phyloP scores from a whole-genome alignment of 30 jellyfish, hydroid and myxozoan genomes.

The Pelagia noctiluca region DNA sequence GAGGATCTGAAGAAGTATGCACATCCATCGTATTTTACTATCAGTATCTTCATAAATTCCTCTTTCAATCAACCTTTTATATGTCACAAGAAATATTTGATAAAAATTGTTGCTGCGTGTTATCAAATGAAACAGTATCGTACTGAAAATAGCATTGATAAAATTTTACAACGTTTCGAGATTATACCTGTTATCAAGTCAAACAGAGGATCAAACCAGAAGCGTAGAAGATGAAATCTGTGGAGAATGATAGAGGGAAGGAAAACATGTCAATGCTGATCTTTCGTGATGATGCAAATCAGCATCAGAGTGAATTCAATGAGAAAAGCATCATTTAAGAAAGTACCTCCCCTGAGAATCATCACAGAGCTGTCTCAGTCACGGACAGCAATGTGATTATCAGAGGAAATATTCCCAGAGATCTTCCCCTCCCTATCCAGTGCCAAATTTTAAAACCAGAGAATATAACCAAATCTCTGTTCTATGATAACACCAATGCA shows the following conservation, averaged over 20 bases:
- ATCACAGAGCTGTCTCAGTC: background rate
- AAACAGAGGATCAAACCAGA: constrained; percentile 39
- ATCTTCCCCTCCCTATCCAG: too few species aligned
- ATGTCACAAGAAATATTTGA: background rate
- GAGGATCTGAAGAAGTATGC: constrained; percentile 80
- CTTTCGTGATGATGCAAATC: constrained; percentile 17
- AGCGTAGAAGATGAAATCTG: constrained; percentile 49
- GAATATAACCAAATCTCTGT: too few species aligned
- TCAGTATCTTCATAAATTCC: too few species aligned
- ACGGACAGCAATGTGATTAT: background rate
- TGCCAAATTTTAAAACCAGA: too few species aligned
- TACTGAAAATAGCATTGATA: too few species aligned
- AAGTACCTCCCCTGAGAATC: background rate
- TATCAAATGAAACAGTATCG: too few species aligned
- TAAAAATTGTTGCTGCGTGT: background rate
- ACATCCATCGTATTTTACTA: background rate
- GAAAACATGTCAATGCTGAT: constrained; percentile 41
- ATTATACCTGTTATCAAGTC: too few species aligned
- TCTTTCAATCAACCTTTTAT: background rate
- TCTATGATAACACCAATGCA: too few species aligned
- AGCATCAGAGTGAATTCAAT: background rate
- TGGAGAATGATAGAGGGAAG: background rate
- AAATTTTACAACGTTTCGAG: too few species aligned
- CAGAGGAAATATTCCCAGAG: too few species aligned
- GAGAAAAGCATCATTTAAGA: background rate